Percentiles rank a stretch among this genome's conserved stretches.
Conservation (phyloP, 2,888 invertebrate species). For the Apodemia arnacis region DNA sequence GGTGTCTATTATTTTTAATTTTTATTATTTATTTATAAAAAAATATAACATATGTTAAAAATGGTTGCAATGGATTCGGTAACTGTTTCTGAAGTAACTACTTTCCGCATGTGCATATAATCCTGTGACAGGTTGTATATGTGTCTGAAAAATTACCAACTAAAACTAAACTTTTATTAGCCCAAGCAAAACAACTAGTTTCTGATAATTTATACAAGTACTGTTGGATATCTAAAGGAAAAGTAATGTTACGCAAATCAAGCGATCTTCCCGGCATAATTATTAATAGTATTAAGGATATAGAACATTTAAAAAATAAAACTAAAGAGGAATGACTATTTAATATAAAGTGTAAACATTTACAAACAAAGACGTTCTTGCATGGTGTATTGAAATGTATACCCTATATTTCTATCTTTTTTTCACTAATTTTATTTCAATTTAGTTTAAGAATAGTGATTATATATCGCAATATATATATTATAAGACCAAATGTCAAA, state of each 20-base stretch:
- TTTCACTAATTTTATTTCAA: not conserved
- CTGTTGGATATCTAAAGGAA: slow-evolving; percentile 30
- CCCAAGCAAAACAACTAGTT: slow-evolving; percentile 28
- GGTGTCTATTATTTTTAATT: no score
- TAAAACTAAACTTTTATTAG: slow-evolving; percentile 12
- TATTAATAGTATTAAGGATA: not conserved
- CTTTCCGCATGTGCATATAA: no score
- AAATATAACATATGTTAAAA: no score
- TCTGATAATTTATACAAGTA: not conserved
- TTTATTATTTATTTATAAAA: no score
- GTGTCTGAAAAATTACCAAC: no score
- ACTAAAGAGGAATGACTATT: not conserved
- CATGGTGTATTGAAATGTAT: not conserved
- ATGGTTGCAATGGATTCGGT: no score
- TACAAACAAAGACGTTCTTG: not conserved
- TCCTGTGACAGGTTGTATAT: no score
- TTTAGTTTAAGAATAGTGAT: not conserved
- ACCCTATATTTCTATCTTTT: not conserved
- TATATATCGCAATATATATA: not conserved
- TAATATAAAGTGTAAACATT: not conserved
- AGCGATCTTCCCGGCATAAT: not conserved
- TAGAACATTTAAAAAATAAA: not conserved
- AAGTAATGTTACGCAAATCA: slow-evolving; percentile 12
- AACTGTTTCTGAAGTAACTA: no score
- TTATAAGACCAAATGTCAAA: not conserved